Evolutionary conservation across 2,797 vertebrate genomes (phyloP), one percentile per base, ranked within the genome.

Genomic region (Hyperoplus lanceolatus): DNA sequence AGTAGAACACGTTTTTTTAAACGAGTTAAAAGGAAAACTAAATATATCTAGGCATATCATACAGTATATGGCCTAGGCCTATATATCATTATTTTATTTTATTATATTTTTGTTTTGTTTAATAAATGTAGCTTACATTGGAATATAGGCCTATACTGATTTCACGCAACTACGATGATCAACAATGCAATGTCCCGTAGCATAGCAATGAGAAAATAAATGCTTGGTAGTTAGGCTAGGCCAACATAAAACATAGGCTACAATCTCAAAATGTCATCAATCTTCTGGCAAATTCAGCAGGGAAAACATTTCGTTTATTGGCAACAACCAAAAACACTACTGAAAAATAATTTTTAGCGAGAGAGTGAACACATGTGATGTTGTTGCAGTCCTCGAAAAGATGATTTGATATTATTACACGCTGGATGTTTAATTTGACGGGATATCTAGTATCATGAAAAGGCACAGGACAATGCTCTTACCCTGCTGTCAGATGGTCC

Each of bases 401-500:
- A 2, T 10, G 0, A n/a, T 7, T 50, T 14, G 4, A 15, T 3
- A 0, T 16, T 3, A 48, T 13, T 48, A 39, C 42, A 42, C 13
- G 48, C 21, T 21, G 16, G 11, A 18, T 14, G 18, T 9, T 29
- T 45, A 1, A 13, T 2, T 63, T n/a, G 1, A 11, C 13, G 1
- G 18, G 5, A 3, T 18, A 9, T 7, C 3, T 43, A 36, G 48
- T 4, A 21, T 7, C 3, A 48, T 45, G 5, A 14, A 46, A 9
- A 70, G 38, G 3, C 53, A n/a, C 18, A 67, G 56, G 62, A 57
- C 46, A 29, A 3, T 10, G 14, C 3, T 77, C 89, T 88, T 88
- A 92, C 90, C 85, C 51, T 87, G 81, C 53, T 56, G 73, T 73
- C 71, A 42, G 63, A 42, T 12, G 67, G 39, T 87, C 62, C 58